Percentiles rank a stretch among this genome's conserved stretches.
These are phyloP conservation scores for Brachyhypopomus occidentalis DNA, from an alignment of 2,113 vertebrate genomes.

Conservation along the genomic window DNA sequence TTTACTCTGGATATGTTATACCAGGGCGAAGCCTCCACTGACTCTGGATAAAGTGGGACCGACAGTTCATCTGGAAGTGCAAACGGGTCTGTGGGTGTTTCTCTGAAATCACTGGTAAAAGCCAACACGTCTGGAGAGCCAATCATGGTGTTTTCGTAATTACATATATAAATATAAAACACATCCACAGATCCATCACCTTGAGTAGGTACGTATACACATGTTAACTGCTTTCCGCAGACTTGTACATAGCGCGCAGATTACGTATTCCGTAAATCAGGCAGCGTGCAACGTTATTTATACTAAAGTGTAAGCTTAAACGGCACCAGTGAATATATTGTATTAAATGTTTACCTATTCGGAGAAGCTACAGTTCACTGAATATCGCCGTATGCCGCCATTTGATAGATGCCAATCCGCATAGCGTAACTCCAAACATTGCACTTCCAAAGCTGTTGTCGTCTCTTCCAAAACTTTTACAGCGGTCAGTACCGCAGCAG, in stretches of 20 bases:
- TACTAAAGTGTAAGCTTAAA: background rate
- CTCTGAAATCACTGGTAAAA: conserved; percentile 84
- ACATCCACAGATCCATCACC: background rate
- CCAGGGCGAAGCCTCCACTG: conserved; percentile 83
- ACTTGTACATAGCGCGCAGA: background rate
- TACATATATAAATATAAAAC: background rate
- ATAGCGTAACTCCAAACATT: too few species aligned
- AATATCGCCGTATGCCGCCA: too few species aligned
- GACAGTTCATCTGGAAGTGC: conserved; percentile 85
- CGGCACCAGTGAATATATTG: background rate
- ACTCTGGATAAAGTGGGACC: conserved; percentile 76
- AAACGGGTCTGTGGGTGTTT: conserved; percentile 63
- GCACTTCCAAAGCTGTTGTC: too few species aligned
- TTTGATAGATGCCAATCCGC: too few species aligned
- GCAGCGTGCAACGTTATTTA: background rate
- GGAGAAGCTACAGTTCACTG: too few species aligned
- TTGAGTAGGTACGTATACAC: background rate
- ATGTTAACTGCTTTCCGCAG: background rate
- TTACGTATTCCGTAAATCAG: conserved; percentile 1
- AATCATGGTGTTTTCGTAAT: conserved; percentile 83
- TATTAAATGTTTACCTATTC: too few species aligned
- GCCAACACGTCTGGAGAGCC: conserved; percentile 93
- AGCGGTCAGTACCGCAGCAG: background rate
- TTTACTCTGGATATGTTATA: conserved; percentile 75
- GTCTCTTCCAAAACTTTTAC: too few species aligned